Evolutionary conservation across 1,140 invertebrate species (phyloP).

Genomic region (Periplaneta americana): DNA sequence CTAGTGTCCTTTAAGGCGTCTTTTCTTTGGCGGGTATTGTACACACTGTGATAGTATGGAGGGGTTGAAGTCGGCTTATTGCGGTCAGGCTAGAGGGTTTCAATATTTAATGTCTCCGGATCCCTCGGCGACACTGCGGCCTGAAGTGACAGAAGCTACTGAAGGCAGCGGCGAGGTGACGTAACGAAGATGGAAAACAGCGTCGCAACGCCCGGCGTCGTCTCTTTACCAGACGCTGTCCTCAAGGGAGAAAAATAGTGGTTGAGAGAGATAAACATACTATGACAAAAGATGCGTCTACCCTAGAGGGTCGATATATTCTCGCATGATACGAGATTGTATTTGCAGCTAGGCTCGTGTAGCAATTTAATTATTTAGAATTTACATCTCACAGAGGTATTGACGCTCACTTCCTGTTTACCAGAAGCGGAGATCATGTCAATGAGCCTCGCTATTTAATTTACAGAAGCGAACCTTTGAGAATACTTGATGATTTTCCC

Average conservation of each 20-base stretch:
- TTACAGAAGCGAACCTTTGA: too few relatives aligned
- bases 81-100: background rate
- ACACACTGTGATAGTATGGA: background rate
- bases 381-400: background rate
- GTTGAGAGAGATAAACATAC: background rate
- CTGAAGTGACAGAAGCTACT: background rate
- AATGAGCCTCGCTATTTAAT: too few relatives aligned
- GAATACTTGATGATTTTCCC: too few relatives aligned
- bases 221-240: background rate
- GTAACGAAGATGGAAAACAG: background rate
- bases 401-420: too few relatives aligned
- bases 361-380: background rate
- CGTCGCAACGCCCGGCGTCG: background rate
- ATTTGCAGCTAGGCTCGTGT: background rate
- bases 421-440: too few relatives aligned
- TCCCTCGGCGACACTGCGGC: background rate
- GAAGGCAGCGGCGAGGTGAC: background rate
- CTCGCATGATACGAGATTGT: background rate
- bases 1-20: background rate
- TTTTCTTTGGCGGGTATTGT: background rate
- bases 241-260: background rate
- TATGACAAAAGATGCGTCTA: background rate
- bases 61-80: background rate
- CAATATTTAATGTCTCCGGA: background rate
- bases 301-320: too few relatives aligned